Conservation (phyloP, 2,113 vertebrate species). For the Pionites leucogaster region DNA sequence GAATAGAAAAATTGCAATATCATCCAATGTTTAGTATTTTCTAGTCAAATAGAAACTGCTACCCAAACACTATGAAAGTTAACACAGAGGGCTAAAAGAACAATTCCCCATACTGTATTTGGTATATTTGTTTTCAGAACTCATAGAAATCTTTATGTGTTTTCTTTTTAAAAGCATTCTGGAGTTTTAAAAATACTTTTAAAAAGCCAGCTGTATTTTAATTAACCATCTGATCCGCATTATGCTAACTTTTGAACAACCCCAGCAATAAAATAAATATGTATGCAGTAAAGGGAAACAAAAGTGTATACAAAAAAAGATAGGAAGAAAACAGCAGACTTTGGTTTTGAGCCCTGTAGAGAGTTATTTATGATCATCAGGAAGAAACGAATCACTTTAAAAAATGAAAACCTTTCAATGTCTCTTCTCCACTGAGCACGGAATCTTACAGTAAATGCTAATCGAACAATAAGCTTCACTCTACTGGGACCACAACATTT, state of each 20-base stretch:
- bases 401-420: constrained; percentile 38
- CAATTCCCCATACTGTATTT: not conserved
- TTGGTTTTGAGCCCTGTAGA: not conserved
- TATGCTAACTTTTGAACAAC: not conserved
- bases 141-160: not conserved
- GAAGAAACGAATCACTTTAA: constrained; percentile 39
- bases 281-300: not conserved
- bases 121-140: not conserved
- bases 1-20: not conserved
- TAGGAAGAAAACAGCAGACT: not conserved
- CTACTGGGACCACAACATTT: not conserved
- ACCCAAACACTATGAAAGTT: not conserved
- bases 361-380: constrained; percentile 17
- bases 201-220: constrained; percentile 38
- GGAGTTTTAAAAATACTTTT: not conserved
- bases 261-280: not conserved
- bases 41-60: not conserved
- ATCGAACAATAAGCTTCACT: constrained; percentile 7
- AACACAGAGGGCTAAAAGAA: not conserved
- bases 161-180: constrained; percentile 2
- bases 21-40: not conserved
- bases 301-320: not conserved
- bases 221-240: constrained; percentile 44
- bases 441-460: constrained; percentile 20
- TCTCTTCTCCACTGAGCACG: not conserved